phyloP scores from a whole-genome alignment of 2,888 invertebrate genomes.

The Rhingia rostrata region DNA sequence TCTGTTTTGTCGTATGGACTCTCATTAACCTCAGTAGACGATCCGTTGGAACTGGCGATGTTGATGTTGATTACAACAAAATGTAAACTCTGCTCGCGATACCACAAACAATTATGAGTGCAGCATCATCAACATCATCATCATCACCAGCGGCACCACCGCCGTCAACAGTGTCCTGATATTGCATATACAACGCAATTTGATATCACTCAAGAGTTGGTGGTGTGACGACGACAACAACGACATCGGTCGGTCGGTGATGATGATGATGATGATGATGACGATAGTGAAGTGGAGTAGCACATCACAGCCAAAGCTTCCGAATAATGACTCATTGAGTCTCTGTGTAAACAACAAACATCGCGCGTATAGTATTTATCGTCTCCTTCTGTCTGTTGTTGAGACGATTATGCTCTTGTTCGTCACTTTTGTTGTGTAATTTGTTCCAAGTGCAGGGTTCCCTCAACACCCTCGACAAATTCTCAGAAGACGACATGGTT shows the following conservation, averaged over 20 bases:
- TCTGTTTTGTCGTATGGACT: constrained; percentile 11
- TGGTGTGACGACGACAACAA: constrained; percentile 12
- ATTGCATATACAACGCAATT: constrained; percentile 48
- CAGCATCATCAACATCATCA: constrained; percentile 4
- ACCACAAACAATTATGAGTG: constrained; percentile 15
- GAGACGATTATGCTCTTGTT: constrained; percentile 63
- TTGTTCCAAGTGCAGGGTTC: constrained; percentile 38
- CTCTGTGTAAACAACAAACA: constrained; percentile 64
- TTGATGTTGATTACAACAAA: constrained; percentile 66
- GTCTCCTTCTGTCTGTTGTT: constrained; percentile 50
- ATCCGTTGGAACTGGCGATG: constrained; percentile 28
- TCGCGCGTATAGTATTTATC: constrained; percentile 46
- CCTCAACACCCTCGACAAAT: constrained; percentile 10
- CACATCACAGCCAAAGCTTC: constrained; percentile 52
- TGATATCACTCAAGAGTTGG: constrained; percentile 49
- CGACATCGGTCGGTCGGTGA: too few species aligned
- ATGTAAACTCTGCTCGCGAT: constrained; percentile 16
- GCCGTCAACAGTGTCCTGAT: constrained; percentile 13
- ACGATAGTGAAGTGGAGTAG: constrained; percentile 49
- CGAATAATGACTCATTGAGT: constrained; percentile 70
- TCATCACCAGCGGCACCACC: background rate
- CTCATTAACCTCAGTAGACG: constrained; percentile 46
- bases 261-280: background rate
- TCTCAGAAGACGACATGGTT: background rate
- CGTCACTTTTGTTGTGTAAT: constrained; percentile 26